Conservation (phyloP, 2,797 vertebrate species). For the Hydrocynus forskahlii region DNA sequence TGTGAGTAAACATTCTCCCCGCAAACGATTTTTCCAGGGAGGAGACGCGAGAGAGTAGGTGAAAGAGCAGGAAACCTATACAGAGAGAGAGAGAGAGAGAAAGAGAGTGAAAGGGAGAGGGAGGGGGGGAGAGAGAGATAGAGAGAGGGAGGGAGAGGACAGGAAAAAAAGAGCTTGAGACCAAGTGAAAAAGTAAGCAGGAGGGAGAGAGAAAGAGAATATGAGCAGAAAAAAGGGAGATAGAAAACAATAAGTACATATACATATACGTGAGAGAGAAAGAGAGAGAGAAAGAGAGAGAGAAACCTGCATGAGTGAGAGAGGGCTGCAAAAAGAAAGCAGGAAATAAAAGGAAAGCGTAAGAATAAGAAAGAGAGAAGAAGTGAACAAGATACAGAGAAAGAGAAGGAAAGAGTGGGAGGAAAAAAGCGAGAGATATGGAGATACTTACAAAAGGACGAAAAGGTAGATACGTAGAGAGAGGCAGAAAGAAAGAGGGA, state of each 20-base stretch:
- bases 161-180: neutral
- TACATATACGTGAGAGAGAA: too few relatives aligned
- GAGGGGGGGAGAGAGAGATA: neutral
- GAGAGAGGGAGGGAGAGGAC: neutral
- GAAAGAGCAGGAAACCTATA: neutral
- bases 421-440: neutral
- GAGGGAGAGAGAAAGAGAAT: neutral
- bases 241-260: neutral
- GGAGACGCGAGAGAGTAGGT: constrained; percentile 22
- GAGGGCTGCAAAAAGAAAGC: neutral
- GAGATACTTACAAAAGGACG: neutral
- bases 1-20: constrained; percentile 50
- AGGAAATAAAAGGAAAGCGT: neutral
- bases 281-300: neutral
- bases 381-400: neutral
- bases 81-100: constrained; percentile 12
- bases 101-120: neutral
- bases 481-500: neutral
- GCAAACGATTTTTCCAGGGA: constrained; percentile 51
- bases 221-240: too few relatives aligned
- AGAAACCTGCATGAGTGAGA: neutral
- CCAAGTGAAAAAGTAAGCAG: too few relatives aligned
- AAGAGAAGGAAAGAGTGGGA: neutral
- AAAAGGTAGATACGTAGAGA: neutral
- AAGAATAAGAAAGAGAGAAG: neutral